Evolutionary conservation across 2,888 invertebrate genomes (phyloP).

Genomic region (Chrysodeixis includens): DNA sequence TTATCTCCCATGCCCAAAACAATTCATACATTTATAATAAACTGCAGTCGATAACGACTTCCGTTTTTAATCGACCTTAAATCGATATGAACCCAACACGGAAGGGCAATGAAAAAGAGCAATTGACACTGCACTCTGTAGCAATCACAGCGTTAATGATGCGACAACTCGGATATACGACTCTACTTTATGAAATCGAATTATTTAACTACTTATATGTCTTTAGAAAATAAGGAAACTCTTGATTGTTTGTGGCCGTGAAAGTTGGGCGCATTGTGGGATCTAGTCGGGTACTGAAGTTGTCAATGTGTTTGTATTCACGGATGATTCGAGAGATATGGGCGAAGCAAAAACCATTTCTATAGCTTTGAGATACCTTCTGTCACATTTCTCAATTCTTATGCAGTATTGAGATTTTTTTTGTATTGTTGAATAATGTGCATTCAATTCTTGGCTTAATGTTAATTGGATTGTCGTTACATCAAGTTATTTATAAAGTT

Average conservation of each 20-base stretch:
- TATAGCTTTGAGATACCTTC: not conserved
- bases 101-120: constrained; percentile 5
- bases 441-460: too few relatives aligned
- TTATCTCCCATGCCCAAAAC: too few relatives aligned
- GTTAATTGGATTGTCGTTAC: not conserved
- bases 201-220: constrained; percentile 21
- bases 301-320: constrained; percentile 12
- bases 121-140: not conserved
- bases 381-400: not conserved
- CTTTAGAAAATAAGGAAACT: constrained; percentile 52
- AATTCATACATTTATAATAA: not conserved
- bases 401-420: not conserved
- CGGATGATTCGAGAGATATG: constrained; percentile 17
- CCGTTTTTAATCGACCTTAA: not conserved
- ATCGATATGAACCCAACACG: not conserved
- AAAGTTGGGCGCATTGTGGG: constrained; percentile 45
- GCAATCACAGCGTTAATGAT: constrained; percentile 5
- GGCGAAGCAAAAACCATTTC: not conserved
- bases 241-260: constrained; percentile 40
- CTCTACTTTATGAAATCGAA: constrained; percentile 46
- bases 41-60: not conserved
- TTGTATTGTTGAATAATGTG: not conserved
- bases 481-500: not conserved
- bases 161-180: constrained; percentile 16
- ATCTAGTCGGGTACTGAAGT: constrained; percentile 21